Evolutionary conservation across 1,140 invertebrate species (phyloP), one percentile per base, ranked within the genome.

Genomic region (Lordiphosa collinella): DNA sequence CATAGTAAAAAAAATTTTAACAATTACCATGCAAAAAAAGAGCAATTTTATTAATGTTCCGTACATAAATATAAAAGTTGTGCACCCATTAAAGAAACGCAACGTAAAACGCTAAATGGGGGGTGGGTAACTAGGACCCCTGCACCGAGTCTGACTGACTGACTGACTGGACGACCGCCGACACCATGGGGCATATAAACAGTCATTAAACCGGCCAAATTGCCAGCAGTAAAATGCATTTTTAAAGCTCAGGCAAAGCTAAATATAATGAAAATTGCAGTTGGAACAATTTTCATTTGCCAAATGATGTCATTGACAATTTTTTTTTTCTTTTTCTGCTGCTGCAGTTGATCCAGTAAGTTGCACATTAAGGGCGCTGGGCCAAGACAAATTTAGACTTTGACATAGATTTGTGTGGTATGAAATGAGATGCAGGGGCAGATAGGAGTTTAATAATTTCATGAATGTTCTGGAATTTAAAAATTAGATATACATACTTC

Each of bases 301-400:
- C 29, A 35, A 53, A 69, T 70, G 56, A 80, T 80, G 64, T 79
- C 74, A 79, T 78, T 75, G 63, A 73, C 73, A 79, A 44, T n/a
- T 41, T 47, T 40, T 13, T 7, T 38, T 11, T n/a, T 8, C 22
- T n/a, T 14, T 2, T 37, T 34, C 8, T 25, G 31, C 18, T 49
- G 14, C 34, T 40, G 35, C n/a, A 54, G 36, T 70, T 41, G 70
- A 53, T 82, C 70, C 75, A 80, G 65, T 62, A 62, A 79, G 55
- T 58, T 62, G 31, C 25, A 67, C 34, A 71, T 61, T 80, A 80
- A 75, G 60, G 67, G 75, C 50, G 36, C 72, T 70, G 59, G 56
- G 70, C 73, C 68, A 78, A 73, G 44, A 64, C 64, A 80, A 80
- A 80, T 80, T 73, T 74, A 74, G 74, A 51, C 50, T 32, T 68